phyloP scores from a whole-genome alignment of 2,888 invertebrate genomes.

The Polyploca ridens region DNA sequence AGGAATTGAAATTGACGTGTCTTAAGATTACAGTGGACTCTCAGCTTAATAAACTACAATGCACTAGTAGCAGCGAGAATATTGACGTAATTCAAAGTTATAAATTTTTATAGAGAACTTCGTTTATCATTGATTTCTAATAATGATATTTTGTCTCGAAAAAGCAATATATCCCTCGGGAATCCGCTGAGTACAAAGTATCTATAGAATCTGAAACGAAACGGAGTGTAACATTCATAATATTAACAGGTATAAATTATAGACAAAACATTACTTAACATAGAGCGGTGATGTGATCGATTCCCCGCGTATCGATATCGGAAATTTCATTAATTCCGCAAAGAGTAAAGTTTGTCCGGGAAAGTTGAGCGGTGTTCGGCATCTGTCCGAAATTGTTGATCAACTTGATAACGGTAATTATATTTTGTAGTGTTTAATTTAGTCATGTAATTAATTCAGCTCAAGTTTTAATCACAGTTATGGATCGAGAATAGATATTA shows the following conservation, averaged over 20 bases:
- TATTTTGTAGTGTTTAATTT: constrained; percentile 20
- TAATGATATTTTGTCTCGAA: too few relatives aligned
- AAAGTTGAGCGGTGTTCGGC: constrained; percentile 41
- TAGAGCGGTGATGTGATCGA: constrained; percentile 33
- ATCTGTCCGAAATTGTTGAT: constrained; percentile 46
- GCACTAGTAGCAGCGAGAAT: too few relatives aligned
- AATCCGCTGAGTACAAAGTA: not conserved
- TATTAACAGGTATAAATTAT: constrained; percentile 17
- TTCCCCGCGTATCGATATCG: constrained; percentile 30
- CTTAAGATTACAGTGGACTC: too few relatives aligned
- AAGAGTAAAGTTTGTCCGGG: constrained; percentile 45
- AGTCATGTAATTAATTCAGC: constrained; percentile 28
- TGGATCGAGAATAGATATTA: not conserved
- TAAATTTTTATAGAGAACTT: too few relatives aligned
- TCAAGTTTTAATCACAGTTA: not conserved
- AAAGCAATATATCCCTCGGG: too few relatives aligned
- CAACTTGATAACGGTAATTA: constrained; percentile 37
- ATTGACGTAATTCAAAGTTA: too few relatives aligned
- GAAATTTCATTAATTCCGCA: constrained; percentile 60
- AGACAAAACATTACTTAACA: constrained; percentile 35
- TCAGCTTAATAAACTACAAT: too few relatives aligned
- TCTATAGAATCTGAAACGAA: not conserved
- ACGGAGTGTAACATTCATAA: not conserved
- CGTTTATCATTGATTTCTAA: too few relatives aligned
- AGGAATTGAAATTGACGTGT: too few relatives aligned